phyloP scores from a whole-genome alignment of 2,888 invertebrate species.

The Chymomyza fuscimana region DNA sequence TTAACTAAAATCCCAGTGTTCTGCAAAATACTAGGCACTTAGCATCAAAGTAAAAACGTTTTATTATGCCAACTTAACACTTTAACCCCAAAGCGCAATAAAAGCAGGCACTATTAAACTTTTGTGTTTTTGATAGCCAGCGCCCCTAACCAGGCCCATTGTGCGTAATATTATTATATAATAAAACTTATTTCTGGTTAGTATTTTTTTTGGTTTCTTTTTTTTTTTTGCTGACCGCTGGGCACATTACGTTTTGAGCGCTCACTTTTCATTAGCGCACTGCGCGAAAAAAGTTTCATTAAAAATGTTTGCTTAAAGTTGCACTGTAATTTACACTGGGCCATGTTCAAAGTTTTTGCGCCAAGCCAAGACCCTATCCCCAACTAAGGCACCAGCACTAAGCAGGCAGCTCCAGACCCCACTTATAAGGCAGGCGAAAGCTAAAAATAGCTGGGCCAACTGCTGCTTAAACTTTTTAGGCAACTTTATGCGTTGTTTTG shows the following conservation, averaged over 20 bases:
- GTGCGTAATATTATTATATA: constrained; percentile 56
- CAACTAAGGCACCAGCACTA: too few relatives aligned
- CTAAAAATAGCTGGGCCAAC: constrained; percentile 13
- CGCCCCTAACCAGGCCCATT: constrained; percentile 10
- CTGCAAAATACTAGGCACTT: neutral
- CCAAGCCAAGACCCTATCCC: constrained; percentile 4
- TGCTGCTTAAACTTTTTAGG: constrained; percentile 60
- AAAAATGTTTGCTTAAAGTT: constrained; percentile 55
- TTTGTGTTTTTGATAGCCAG: neutral
- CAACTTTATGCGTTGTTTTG: constrained; percentile 62
- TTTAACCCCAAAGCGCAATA: neutral
- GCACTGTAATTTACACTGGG: constrained; percentile 62
- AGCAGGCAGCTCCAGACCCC: too few relatives aligned
- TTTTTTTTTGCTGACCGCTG: constrained; percentile 32
- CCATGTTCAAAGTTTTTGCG: constrained; percentile 33
- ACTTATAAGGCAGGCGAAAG: neutral
- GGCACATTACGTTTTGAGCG: constrained; percentile 50
- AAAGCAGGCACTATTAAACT: neutral
- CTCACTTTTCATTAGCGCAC: constrained; percentile 65
- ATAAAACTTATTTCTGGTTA: neutral
- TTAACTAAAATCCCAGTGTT: neutral
- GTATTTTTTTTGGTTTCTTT: constrained; percentile 10
- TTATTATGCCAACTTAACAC: neutral
- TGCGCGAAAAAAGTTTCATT: constrained; percentile 59
- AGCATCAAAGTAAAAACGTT: neutral